A percentile compares a stretch with the other conserved stretches of the same genome.
These are phyloP conservation scores for Lumbricus terrestris DNA, from an alignment of 2,888 invertebrate species.

Conservation along the genomic window DNA sequence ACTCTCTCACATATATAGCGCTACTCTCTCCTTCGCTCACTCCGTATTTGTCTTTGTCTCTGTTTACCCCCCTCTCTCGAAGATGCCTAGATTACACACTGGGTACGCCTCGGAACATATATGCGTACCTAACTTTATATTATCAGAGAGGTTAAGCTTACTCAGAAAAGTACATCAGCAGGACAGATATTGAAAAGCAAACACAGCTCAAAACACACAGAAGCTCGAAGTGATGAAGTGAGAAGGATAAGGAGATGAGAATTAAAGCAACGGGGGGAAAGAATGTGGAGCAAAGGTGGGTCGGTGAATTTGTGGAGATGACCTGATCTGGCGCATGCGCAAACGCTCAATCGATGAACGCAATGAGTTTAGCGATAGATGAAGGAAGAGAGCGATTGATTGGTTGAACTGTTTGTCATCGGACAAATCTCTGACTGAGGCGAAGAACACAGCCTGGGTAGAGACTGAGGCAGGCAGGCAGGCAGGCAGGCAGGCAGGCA, in stretches of 20 bases:
- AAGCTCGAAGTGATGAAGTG: not conserved
- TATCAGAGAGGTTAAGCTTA: not conserved
- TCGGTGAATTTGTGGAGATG: not conserved
- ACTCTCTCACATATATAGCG: too few relatives aligned
- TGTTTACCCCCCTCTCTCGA: too few relatives aligned
- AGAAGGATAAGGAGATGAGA: not conserved
- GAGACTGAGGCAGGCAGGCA: not conserved
- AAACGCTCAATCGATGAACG: constrained; percentile 3
- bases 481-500: not conserved
- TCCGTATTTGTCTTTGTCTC: too few relatives aligned
- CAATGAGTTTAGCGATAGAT: not conserved
- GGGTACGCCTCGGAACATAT: too few relatives aligned
- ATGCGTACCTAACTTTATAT: too few relatives aligned
- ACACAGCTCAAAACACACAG: not conserved
- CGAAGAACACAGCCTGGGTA: not conserved
- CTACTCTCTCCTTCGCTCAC: too few relatives aligned
- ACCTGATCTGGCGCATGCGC: not conserved
- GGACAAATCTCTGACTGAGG: not conserved
- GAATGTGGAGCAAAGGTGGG: not conserved
- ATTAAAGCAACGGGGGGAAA: not conserved
- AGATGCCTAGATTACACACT: too few relatives aligned
- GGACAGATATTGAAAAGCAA: too few relatives aligned
- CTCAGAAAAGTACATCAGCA: not conserved
- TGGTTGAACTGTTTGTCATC: too few relatives aligned
- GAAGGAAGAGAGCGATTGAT: not conserved